phyloP scores from a whole-genome alignment of 2,888 invertebrate genomes.

The Sceliomorpha sp. region DNA sequence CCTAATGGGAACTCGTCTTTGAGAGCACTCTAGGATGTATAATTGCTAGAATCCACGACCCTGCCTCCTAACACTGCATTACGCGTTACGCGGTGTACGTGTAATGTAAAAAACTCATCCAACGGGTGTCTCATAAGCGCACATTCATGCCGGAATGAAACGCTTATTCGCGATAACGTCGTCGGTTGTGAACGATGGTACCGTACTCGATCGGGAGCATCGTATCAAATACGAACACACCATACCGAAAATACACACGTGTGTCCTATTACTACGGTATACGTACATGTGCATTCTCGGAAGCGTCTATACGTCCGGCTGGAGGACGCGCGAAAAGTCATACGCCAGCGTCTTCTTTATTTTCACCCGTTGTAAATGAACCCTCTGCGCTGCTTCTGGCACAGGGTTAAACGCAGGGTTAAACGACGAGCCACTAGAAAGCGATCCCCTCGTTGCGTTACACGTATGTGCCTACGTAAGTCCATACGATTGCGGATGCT shows the following conservation, averaged over 20 bases:
- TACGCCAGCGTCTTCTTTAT: no score
- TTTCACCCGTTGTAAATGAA: slow-evolving; percentile 46
- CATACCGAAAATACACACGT: no score
- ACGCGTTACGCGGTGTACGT: slow-evolving; percentile 70
- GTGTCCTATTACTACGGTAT: no score
- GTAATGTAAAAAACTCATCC: slow-evolving; percentile 64
- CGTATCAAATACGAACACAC: no score
- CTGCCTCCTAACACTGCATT: slow-evolving; percentile 75
- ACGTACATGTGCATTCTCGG: no score
- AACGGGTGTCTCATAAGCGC: slow-evolving; percentile 67
- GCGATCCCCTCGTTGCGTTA: slow-evolving; percentile 66
- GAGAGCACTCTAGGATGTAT: slow-evolving; percentile 78
- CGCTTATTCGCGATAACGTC: no score
- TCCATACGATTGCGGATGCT: slow-evolving; percentile 72
- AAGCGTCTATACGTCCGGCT: no score
- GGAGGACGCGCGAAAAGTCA: no score
- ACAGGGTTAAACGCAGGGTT: slow-evolving; percentile 70
- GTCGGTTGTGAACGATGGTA: no score
- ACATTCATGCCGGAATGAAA: no score
- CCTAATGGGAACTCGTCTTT: slow-evolving; percentile 78
- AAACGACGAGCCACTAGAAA: slow-evolving; percentile 79
- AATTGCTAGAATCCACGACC: slow-evolving; percentile 80
- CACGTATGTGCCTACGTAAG: no score
- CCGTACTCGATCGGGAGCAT: no score
- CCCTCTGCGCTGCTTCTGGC: slow-evolving; percentile 45